These are phyloP conservation scores for Leptopilina syphax DNA, from an alignment of 2,888 invertebrate genomes.

Conservation along the genomic window DNA sequence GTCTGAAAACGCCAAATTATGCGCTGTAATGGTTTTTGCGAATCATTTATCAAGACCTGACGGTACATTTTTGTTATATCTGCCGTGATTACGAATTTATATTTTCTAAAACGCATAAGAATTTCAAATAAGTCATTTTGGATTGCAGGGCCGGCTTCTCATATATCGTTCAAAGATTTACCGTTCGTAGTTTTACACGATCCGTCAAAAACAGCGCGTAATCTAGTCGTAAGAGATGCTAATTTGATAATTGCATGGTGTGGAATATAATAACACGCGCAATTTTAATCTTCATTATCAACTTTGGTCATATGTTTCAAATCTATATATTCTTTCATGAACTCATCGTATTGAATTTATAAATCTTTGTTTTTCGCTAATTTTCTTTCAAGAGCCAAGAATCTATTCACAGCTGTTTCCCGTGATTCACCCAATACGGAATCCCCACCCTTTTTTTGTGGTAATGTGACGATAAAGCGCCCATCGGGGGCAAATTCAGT, in stretches of 20 bases:
- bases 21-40: conserved; percentile 52
- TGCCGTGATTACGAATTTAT: conserved; percentile 41
- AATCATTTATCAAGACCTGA: conserved; percentile 1
- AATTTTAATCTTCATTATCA: neutral
- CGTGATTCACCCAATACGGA: conserved; percentile 8
- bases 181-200: conserved; percentile 53
- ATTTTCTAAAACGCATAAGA: conserved; percentile 52
- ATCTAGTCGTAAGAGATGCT: conserved; percentile 56
- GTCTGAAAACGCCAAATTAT: conserved; percentile 59
- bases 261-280: conserved; percentile 56
- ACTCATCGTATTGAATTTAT: conserved; percentile 15
- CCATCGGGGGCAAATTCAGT: too few species aligned
- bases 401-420: conserved; percentile 37
- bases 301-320: conserved; percentile 22
- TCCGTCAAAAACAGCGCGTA: conserved; percentile 63
- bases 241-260: conserved; percentile 59
- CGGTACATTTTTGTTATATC: conserved; percentile 45
- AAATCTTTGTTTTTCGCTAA: conserved; percentile 4
- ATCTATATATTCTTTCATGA: conserved; percentile 15
- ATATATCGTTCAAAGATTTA: conserved; percentile 55
- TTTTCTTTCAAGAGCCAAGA: conserved; percentile 16
- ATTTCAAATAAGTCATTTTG: conserved; percentile 52
- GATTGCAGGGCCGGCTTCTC: conserved; percentile 54
- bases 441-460: neutral
- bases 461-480: conserved; percentile 11